These are phyloP conservation scores for Ophion slaviceki DNA, from an alignment of 2,888 invertebrate genomes.

Conservation along the genomic window DNA sequence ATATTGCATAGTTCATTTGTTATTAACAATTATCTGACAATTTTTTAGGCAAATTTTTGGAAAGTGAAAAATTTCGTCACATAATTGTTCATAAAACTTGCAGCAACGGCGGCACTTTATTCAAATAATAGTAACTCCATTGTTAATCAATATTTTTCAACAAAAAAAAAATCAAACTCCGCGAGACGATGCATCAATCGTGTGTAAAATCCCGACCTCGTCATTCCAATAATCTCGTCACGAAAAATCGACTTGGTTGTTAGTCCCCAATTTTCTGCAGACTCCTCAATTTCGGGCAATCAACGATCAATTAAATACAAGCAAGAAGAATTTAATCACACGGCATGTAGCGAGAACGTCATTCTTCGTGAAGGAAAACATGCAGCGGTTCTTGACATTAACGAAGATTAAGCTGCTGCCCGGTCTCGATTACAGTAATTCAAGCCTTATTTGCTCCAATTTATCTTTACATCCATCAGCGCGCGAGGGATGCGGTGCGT, in stretches of 20 bases:
- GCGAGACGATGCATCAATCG: not conserved
- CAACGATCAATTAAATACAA: constrained; percentile 32
- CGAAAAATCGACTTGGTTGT: not conserved
- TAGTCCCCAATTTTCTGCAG: constrained; percentile 1
- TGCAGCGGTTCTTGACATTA: constrained; percentile 67
- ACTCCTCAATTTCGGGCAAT: constrained; percentile 32
- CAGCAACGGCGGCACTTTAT: too few relatives aligned
- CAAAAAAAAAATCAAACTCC: too few relatives aligned
- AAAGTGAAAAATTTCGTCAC: too few relatives aligned
- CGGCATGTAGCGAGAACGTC: constrained; percentile 26
- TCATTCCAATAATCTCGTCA: not conserved
- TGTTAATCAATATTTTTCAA: too few relatives aligned
- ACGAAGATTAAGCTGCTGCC: constrained; percentile 81
- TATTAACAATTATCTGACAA: too few relatives aligned
- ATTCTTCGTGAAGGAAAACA: constrained; percentile 39
- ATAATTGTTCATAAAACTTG: too few relatives aligned
- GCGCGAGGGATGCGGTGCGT: constrained; percentile 66
- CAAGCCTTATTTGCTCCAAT: constrained; percentile 80
- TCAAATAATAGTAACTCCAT: too few relatives aligned
- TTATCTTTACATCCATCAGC: constrained; percentile 79
- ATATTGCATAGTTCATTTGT: too few relatives aligned
- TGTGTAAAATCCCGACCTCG: not conserved
- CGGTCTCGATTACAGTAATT: constrained; percentile 77
- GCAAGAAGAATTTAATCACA: constrained; percentile 29
- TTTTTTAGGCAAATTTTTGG: too few relatives aligned